Evolutionary conservation across 2,113 vertebrate species (phyloP).

Genomic region (Desmodus rotundus): DNA sequence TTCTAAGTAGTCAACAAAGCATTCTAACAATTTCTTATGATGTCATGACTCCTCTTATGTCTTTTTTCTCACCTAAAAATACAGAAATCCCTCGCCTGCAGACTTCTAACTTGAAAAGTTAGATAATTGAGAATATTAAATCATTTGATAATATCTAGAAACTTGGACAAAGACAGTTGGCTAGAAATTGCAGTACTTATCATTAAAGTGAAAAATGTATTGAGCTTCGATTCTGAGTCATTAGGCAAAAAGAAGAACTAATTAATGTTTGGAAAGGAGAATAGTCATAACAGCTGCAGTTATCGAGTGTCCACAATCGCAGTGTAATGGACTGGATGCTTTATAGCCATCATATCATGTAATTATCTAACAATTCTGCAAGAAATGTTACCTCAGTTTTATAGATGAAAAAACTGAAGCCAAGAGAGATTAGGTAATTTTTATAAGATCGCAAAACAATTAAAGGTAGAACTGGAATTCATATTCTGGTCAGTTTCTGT

Average conservation of each 20-base stretch:
- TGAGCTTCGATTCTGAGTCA: neutral
- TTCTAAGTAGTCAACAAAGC: neutral
- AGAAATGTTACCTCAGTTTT: neutral
- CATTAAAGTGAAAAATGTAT: neutral
- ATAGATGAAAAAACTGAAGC: neutral
- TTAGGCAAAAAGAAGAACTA: neutral
- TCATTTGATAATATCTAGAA: neutral
- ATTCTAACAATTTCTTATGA: neutral
- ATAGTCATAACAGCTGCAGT: neutral
- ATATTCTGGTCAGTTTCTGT: neutral
- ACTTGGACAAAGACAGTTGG: neutral
- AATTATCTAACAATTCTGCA: neutral
- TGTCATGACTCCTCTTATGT: neutral
- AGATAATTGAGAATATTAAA: conserved; percentile 11
- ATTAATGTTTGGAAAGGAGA: neutral
- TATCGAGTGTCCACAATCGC: neutral
- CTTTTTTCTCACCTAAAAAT: neutral
- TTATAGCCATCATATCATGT: neutral
- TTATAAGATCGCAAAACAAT: neutral
- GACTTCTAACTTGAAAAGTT: neutral
- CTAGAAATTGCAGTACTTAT: neutral
- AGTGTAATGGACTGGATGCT: neutral
- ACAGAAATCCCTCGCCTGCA: neutral
- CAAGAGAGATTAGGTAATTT: neutral
- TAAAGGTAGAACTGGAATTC: neutral